Percentiles rank a stretch among this genome's conserved stretches.
Evolutionary conservation across 2,113 vertebrate species (phyloP).

Genomic region (Pavo muticus): DNA sequence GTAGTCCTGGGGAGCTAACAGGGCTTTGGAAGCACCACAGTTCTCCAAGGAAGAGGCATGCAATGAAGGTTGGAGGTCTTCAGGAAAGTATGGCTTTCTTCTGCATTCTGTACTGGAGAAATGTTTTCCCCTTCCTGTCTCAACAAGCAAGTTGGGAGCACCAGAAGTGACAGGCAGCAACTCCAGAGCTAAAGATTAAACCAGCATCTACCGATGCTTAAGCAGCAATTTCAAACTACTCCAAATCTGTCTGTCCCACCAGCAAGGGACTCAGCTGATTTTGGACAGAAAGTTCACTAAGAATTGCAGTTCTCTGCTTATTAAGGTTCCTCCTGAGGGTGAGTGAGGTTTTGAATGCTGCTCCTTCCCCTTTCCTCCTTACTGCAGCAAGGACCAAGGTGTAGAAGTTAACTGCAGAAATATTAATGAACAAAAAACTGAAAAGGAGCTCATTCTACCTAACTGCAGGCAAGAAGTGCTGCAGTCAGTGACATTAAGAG

Average conservation of each 20-base stretch:
- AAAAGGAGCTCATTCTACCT: not conserved
- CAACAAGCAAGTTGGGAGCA: not conserved
- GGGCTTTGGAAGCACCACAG: not conserved
- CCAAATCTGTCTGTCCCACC: not conserved
- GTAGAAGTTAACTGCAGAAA: not conserved
- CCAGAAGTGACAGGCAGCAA: not conserved
- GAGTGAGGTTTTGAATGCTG: not conserved
- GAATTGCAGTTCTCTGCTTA: not conserved
- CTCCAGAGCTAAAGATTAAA: not conserved
- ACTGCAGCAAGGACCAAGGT: not conserved
- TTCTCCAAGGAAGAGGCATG: not conserved
- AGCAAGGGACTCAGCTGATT: not conserved
- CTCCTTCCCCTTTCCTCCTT: not conserved
- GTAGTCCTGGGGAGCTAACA: not conserved
- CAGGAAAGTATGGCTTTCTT: not conserved
- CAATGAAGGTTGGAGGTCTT: not conserved
- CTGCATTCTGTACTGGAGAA: rapidly evolving
- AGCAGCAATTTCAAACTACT: not conserved
- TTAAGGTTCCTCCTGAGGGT: not conserved
- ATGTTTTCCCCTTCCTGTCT: not conserved
- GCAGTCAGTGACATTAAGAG: not conserved
- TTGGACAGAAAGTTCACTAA: too few species aligned
- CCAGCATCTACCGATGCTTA: not conserved
- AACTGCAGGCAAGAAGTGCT: not conserved
- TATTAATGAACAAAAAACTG: not conserved